Conservation (phyloP, 2,888 invertebrate genomes). For the Scaptomyza reducta region DNA sequence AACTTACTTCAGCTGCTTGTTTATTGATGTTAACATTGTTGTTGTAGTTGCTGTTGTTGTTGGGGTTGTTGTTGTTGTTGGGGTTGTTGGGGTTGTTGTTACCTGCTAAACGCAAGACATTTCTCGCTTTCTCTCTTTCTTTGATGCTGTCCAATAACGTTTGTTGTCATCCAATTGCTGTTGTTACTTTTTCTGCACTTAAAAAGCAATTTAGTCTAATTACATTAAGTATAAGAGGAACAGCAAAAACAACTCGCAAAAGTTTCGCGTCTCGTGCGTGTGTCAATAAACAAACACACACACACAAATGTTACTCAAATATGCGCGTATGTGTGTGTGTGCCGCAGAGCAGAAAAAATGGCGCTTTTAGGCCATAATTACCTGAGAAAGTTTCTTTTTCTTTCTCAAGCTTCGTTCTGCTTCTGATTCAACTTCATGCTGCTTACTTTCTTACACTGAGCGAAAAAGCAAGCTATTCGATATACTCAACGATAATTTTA, state of each 20-base stretch:
- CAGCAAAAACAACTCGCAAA: constrained; percentile 40
- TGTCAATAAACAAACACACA: constrained; percentile 69
- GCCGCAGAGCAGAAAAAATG: constrained; percentile 55
- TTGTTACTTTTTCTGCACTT: constrained; percentile 57
- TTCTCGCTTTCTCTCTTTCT: constrained; percentile 3
- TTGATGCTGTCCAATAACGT: not conserved
- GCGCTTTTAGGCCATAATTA: constrained; percentile 78
- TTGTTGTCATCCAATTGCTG: constrained; percentile 8
- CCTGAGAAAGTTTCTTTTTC: constrained; percentile 70
- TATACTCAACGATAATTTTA: too few relatives aligned
- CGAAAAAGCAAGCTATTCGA: too few relatives aligned
- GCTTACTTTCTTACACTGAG: constrained; percentile 14
- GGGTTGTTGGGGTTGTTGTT: constrained; percentile 23
- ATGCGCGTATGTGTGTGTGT: constrained; percentile 27
- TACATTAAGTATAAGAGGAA: constrained; percentile 70
- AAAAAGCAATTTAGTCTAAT: constrained; percentile 80
- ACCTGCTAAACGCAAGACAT: constrained; percentile 12
- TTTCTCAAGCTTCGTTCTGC: constrained; percentile 18
- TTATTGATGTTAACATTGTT: constrained; percentile 5
- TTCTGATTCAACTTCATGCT: constrained; percentile 12
- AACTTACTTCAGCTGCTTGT: constrained; percentile 18
- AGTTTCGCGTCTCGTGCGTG: constrained; percentile 64
- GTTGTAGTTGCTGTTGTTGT: constrained; percentile 7
- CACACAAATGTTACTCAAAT: constrained; percentile 30
- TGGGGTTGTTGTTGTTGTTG: constrained; percentile 6